Percentiles rank a stretch among this genome's conserved stretches.
Conservation (phyloP, 92 coral and sea anemone genomes). For the Porites rus region DNA sequence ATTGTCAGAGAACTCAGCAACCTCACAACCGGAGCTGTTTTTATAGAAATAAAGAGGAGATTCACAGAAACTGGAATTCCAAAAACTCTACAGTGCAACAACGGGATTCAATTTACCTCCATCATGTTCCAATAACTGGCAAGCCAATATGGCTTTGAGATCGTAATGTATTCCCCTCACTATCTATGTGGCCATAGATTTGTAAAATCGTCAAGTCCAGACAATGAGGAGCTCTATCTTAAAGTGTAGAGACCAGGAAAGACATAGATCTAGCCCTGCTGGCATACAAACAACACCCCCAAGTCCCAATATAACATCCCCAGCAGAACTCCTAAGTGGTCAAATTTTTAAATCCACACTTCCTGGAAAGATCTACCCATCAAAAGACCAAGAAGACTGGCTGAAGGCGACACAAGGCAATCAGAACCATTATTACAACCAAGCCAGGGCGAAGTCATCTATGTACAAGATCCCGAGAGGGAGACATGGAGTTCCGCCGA, state of each 20-base stretch:
- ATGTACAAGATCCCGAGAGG: constrained; percentile 32
- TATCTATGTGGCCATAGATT: constrained; percentile 58
- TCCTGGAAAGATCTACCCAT: constrained; percentile 46
- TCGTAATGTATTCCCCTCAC: constrained; percentile 46
- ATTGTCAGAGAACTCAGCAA: constrained; percentile 29
- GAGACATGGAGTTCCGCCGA: constrained; percentile 41
- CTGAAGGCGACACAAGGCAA: constrained; percentile 33
- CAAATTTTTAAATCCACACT: constrained; percentile 45
- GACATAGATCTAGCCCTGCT: constrained; percentile 61
- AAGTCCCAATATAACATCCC: constrained; percentile 34
- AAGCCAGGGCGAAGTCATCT: constrained; percentile 28
- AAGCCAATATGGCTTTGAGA: constrained; percentile 37
- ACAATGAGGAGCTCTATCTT: constrained; percentile 44
- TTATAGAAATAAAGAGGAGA: background rate
- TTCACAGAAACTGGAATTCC: constrained; percentile 46
- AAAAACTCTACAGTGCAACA: constrained; percentile 29
- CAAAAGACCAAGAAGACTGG: constrained; percentile 43
- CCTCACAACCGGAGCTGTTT: background rate
- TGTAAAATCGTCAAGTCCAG: constrained; percentile 47
- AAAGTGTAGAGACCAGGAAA: constrained; percentile 45
- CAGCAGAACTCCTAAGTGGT: constrained; percentile 41
- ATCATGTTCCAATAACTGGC: constrained; percentile 41
- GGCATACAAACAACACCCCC: constrained; percentile 54
- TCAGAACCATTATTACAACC: constrained; percentile 21
- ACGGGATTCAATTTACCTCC: constrained; percentile 48